These are phyloP conservation scores for Prochilodus magdalenae DNA, from an alignment of 2,113 vertebrate genomes.

Conservation along the genomic window DNA sequence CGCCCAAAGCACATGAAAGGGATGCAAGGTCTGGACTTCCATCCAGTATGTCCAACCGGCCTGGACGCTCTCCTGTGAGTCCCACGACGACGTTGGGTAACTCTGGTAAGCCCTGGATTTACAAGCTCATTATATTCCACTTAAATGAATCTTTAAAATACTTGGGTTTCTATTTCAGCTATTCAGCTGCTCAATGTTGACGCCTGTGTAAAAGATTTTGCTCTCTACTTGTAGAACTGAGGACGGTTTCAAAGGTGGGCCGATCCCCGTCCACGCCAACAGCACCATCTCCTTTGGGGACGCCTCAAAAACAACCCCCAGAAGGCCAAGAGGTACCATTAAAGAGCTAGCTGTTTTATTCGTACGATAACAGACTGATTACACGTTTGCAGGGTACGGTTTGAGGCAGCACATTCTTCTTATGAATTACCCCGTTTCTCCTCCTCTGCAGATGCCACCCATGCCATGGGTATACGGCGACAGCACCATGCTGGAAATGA, in stretches of 20 bases:
- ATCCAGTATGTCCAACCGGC: slow-evolving; percentile 81
- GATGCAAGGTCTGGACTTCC: slow-evolving; percentile 85
- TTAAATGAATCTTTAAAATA: too few species aligned
- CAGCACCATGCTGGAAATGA: slow-evolving; percentile 97
- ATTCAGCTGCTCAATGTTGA: too few species aligned
- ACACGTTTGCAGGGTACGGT: neutral
- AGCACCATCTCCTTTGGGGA: slow-evolving; percentile 86
- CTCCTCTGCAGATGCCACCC: slow-evolving; percentile 83
- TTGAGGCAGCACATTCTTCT: neutral
- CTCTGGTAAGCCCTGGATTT: slow-evolving; percentile 77
- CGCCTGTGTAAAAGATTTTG: neutral
- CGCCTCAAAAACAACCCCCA: slow-evolving; percentile 87
- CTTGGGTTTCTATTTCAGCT: too few species aligned
- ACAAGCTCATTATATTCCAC: neutral
- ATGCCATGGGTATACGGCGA: slow-evolving; percentile 97
- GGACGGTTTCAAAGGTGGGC: slow-evolving; percentile 84
- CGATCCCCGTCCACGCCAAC: slow-evolving; percentile 88
- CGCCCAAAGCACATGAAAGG: slow-evolving; percentile 93
- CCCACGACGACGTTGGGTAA: slow-evolving; percentile 85
- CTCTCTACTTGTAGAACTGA: slow-evolving; percentile 78
- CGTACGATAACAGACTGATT: neutral
- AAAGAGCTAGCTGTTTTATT: neutral
- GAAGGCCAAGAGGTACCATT: slow-evolving; percentile 79
- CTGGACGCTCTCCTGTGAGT: slow-evolving; percentile 88
- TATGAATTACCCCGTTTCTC: neutral